Percentiles rank a stretch among this genome's conserved stretches.
Evolutionary conservation across 1,140 invertebrate genomes (phyloP).

Genomic region (Bombus cullumanus): DNA sequence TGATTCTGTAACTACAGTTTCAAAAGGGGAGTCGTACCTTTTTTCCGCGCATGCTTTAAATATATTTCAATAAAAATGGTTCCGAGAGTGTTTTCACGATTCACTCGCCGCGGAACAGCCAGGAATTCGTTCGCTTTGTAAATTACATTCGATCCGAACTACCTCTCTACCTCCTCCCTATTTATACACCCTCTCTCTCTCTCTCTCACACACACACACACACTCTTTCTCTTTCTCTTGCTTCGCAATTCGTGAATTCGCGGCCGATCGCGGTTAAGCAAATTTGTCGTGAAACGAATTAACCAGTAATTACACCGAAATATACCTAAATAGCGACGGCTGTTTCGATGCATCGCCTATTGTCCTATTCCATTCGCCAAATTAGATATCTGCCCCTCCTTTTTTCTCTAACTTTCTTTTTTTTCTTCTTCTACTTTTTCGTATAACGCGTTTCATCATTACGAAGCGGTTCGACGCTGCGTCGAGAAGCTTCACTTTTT

Average conservation of each 20-base stretch:
- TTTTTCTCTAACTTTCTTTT: background rate
- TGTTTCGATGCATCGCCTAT: conserved; percentile 11
- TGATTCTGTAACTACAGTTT: conserved; percentile 7
- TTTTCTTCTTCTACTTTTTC: background rate
- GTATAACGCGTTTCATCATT: background rate
- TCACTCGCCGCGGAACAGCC: background rate
- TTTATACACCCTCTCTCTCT: too few species aligned
- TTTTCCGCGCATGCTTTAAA: conserved; percentile 13
- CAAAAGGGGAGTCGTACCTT: conserved; percentile 4
- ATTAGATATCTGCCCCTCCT: conserved; percentile 35
- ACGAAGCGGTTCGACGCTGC: background rate
- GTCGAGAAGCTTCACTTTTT: background rate
- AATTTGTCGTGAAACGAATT: conserved; percentile 62
- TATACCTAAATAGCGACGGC: conserved; percentile 53
- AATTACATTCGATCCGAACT: conserved; percentile 56
- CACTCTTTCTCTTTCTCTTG: too few species aligned
- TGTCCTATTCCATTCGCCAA: conserved; percentile 4
- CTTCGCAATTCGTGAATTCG: conserved; percentile 33
- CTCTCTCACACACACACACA: background rate
- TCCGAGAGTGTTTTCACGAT: background rate
- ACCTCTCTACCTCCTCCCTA: background rate
- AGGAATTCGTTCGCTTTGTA: conserved; percentile 44
- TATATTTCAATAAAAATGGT: conserved; percentile 28
- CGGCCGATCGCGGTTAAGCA: conserved; percentile 52
- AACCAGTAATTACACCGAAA: conserved; percentile 55